phyloP scores from a whole-genome alignment of 2,113 vertebrate genomes.

The Melanostigma gelatinosum region DNA sequence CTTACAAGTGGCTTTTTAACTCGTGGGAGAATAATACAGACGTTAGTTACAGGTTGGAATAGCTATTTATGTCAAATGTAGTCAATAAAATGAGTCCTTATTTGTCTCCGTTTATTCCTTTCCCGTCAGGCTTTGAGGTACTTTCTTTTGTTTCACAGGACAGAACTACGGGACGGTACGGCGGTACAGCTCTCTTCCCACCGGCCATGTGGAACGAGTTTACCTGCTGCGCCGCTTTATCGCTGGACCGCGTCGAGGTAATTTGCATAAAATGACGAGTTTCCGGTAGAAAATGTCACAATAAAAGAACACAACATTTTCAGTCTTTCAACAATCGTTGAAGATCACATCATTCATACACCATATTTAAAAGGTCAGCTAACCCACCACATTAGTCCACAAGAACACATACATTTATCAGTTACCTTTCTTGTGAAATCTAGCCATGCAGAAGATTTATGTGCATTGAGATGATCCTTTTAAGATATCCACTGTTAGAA shows the following conservation, averaged over 20 bases:
- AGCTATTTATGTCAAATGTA: background rate
- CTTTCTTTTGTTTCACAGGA: constrained; percentile 31
- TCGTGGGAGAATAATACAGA: background rate
- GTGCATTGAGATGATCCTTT: background rate
- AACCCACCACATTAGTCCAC: background rate
- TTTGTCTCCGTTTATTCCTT: background rate
- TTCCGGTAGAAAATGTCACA: background rate
- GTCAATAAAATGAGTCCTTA: background rate
- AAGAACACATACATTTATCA: background rate
- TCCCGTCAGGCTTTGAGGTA: background rate
- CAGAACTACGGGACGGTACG: background rate
- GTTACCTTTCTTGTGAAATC: background rate
- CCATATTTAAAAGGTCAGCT: background rate
- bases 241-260: fast-evolving
- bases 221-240: constrained; percentile 9
- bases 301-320: constrained; percentile 10
- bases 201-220: background rate
- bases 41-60: background rate
- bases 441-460: background rate
- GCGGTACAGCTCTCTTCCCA: background rate
- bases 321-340: background rate
- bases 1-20: background rate
- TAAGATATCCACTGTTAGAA: background rate
- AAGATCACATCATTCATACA: background rate
- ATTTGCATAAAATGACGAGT: fast-evolving